Evolutionary conservation across 2,797 vertebrate species (phyloP), one percentile per base, ranked within the genome.

Genomic region (Rhinogobio ventralis): DNA sequence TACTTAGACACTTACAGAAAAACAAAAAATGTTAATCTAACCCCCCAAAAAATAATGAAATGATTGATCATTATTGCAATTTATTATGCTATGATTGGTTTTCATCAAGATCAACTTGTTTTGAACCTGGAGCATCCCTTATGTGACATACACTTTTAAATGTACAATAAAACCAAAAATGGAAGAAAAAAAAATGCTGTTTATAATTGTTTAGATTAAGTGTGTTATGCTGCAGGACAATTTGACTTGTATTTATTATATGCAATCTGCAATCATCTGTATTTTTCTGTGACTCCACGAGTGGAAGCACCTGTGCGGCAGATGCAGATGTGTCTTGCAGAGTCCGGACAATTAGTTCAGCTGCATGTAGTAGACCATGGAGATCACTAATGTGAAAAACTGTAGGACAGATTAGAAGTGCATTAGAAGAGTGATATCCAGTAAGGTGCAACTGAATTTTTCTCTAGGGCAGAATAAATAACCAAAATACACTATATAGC

Each of bases 301-400:
- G 5, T 45, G 46, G 20, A 69, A 45, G 55, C 39, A 30, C 36
- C 17, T 42, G 53, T 57, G 69, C 4, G 2, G 49, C 4, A 45
- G 13, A 14, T 33, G 64, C 20, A 71, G 53, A 51, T 46, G 55
- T 76, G 36, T 72, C 60, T 17, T 53, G 30, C 14, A 4, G 15
- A 20, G 64, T 68, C 28, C 0, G 2, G 74, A 28, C 30, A 25
- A 67, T 95, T 92, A 95, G 39, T 83, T 66, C 86, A 96, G 85
- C 0, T 88, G 91, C 1, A 92, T 89, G 86, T 94, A 94, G 89
- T 94, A 94, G 57, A 93, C 88, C 91, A 95, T 95, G 83, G 92
- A 85, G 3, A 92, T 75, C 72, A 96, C 80, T 89, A 96, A 85
- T 51, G 95, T 88, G 0, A 94, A 92, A 60, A 95, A 93, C 95